Conservation (phyloP, 37 sponge, comb jelly and placozoan species). For the Ephydatia muelleri region DNA sequence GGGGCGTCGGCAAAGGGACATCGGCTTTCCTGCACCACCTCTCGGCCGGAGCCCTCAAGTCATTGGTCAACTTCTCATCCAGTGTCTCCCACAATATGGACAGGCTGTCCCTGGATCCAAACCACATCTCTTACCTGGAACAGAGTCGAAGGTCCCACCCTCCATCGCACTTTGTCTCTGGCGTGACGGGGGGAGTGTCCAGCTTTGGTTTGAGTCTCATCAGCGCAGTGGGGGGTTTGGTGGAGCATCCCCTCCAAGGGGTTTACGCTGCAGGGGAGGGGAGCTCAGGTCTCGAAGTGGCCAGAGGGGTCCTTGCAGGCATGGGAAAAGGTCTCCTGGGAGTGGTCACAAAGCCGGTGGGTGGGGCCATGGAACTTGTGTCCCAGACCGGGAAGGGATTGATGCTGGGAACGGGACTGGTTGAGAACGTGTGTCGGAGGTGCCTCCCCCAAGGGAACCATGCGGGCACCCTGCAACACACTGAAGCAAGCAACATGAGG, state of each 20-base stretch:
- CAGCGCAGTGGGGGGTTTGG: conserved; percentile 90
- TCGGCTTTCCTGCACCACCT: conserved; percentile 56
- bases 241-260: conserved; percentile 88
- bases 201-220: conserved; percentile 84
- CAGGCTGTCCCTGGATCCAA: conserved; percentile 82
- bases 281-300: conserved; percentile 17
- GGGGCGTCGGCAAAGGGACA: conserved; percentile 73
- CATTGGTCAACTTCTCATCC: conserved; percentile 74
- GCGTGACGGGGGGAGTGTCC: conserved; percentile 72
- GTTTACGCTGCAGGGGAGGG: conserved; percentile 50
- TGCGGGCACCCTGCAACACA: not conserved
- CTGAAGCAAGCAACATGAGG: not conserved
- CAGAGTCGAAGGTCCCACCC: conserved; percentile 38
- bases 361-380: conserved; percentile 88
- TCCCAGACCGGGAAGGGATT: conserved; percentile 82
- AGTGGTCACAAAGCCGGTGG: conserved; percentile 93
- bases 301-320: conserved; percentile 69
- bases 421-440: not conserved
- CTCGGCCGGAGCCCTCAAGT: conserved; percentile 73
- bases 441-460: not conserved
- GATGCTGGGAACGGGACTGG: conserved; percentile 66
- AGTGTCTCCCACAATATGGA: conserved; percentile 90
- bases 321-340: conserved; percentile 92
- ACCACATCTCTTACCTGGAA: conserved; percentile 60
- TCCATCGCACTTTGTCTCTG: conserved; percentile 62